phyloP scores from a whole-genome alignment of 2,797 vertebrate genomes.

The Pseudochromis fuscus region DNA sequence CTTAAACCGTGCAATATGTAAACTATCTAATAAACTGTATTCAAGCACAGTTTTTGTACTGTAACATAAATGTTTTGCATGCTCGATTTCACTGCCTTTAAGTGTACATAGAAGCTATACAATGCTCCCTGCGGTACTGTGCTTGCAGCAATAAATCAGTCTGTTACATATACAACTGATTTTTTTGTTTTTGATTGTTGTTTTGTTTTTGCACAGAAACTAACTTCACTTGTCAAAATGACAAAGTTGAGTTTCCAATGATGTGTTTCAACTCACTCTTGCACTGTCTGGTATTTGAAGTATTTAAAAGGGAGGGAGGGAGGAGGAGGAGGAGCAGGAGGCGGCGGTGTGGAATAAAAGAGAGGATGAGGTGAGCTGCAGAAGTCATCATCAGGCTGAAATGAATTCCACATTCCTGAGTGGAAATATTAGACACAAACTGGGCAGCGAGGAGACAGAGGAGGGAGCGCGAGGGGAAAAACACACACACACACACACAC shows the following conservation, averaged over 20 bases:
- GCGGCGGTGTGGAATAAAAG: constrained; percentile 29
- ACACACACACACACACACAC: too few species aligned
- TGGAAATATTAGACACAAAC: constrained; percentile 64
- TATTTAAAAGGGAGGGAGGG: constrained; percentile 39
- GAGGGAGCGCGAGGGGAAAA: background rate
- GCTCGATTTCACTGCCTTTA: constrained; percentile 23
- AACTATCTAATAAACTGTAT: constrained; percentile 50
- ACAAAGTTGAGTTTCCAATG: constrained; percentile 34
- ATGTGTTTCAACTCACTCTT: constrained; percentile 30
- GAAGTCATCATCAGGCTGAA: constrained; percentile 75
- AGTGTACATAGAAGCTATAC: constrained; percentile 39
- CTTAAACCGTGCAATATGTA: constrained; percentile 37
- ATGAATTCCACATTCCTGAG: constrained; percentile 66
- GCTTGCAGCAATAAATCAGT: constrained; percentile 20
- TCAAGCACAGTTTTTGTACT: constrained; percentile 47
- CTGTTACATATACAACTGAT: background rate
- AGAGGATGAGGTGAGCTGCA: constrained; percentile 61
- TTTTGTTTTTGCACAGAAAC: constrained; percentile 16
- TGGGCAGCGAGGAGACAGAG: constrained; percentile 16
- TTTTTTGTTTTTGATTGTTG: constrained; percentile 3
- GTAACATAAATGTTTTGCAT: constrained; percentile 49
- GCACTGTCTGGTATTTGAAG: constrained; percentile 65
- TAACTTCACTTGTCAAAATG: constrained; percentile 2
- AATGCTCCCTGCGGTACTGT: background rate
- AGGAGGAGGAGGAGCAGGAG: too few species aligned